A percentile compares a stretch with the other conserved stretches of the same genome.
Evolutionary conservation across 2,113 vertebrate genomes (phyloP).

Genomic region (Coreoperca whiteheadi): DNA sequence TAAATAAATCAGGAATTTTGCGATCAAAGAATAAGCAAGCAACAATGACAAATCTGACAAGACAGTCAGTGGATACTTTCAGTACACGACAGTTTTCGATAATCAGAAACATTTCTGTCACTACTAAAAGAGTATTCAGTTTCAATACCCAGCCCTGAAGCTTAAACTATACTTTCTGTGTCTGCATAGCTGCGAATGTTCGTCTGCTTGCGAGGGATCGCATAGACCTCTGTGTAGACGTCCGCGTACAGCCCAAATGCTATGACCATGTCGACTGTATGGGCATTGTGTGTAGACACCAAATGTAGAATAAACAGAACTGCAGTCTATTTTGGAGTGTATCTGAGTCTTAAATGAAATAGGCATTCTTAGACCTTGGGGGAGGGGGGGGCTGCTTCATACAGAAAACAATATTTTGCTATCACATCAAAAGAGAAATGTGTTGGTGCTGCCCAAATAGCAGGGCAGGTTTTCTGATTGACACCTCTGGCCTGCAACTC

Average conservation of each 20-base stretch:
- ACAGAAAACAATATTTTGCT: neutral
- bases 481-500: slow-evolving; percentile 5
- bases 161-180: neutral
- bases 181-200: too few relatives aligned
- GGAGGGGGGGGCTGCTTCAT: neutral
- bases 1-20: too few relatives aligned
- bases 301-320: neutral
- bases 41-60: neutral
- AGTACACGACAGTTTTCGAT: neutral
- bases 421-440: neutral
- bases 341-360: neutral
- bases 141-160: neutral
- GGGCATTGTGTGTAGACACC: too few relatives aligned
- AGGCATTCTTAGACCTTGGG: neutral
- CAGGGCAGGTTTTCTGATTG: slow-evolving; percentile 25
- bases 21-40: neutral
- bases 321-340: neutral
- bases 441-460: neutral
- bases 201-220: neutral
- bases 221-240: neutral
- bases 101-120: too few relatives aligned
- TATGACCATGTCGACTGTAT: neutral
- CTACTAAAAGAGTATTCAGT: neutral
- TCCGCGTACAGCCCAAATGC: neutral
- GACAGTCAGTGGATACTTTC: neutral